Percentiles rank a stretch among this genome's conserved stretches.
Conservation (phyloP, 2,888 invertebrate species). For the Ethmia dodecea region DNA sequence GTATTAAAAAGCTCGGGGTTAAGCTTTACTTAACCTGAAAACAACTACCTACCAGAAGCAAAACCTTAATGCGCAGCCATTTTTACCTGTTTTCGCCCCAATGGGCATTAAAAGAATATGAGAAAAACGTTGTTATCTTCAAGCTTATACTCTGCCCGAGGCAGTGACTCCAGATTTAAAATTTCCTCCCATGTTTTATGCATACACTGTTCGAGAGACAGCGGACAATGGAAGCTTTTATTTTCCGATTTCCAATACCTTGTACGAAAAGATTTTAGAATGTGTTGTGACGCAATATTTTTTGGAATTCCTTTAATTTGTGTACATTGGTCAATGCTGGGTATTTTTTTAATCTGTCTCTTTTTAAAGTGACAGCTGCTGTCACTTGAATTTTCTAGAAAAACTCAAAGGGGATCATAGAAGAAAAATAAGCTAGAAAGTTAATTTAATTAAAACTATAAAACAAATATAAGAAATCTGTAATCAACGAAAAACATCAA, state of each 20-base stretch:
- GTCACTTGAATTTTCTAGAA: background rate
- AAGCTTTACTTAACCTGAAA: too few relatives aligned
- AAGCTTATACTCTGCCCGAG: conserved; percentile 15
- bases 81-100: conserved; percentile 4
- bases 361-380: background rate
- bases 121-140: conserved; percentile 5
- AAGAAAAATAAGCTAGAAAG: too few relatives aligned
- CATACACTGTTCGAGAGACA: conserved; percentile 23
- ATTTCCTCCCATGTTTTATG: conserved; percentile 31
- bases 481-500: too few relatives aligned
- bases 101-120: conserved; percentile 4
- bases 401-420: too few relatives aligned
- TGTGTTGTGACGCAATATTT: background rate
- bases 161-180: conserved; percentile 20
- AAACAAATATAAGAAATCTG: too few relatives aligned
- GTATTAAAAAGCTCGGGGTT: too few relatives aligned
- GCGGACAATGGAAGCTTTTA: conserved; percentile 4
- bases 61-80: too few relatives aligned
- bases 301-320: background rate
- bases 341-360: background rate
- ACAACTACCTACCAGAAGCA: too few relatives aligned
- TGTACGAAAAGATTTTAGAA: background rate
- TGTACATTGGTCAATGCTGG: background rate
- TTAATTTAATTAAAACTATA: too few relatives aligned
- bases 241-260: conserved; percentile 10